Evolutionary conservation across 30 jellyfish, hydroid and myxozoan species (phyloP).

Genomic region (Aurelia sp.): DNA sequence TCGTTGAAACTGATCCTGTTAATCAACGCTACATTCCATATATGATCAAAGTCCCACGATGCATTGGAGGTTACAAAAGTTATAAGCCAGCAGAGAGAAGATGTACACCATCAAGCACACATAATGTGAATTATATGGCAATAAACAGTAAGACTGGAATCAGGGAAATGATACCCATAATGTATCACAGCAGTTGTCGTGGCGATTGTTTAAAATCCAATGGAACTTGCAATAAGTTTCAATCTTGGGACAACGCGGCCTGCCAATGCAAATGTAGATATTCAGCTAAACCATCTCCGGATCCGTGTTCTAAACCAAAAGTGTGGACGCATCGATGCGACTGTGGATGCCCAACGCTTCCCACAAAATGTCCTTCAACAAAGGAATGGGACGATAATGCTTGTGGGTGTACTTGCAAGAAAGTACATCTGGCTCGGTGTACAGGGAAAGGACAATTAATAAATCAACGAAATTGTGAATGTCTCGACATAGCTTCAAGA

Average conservation of each 20-base stretch:
- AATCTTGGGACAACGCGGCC: slow-evolving; percentile 7
- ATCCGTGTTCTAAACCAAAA: slow-evolving; percentile 30
- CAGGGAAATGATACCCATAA: neutral
- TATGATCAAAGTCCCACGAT: slow-evolving; percentile 29
- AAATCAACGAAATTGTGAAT: slow-evolving; percentile 31
- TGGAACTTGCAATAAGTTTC: slow-evolving; percentile 18
- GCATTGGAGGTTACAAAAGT: slow-evolving; percentile 12
- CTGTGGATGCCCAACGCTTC: slow-evolving; percentile 36
- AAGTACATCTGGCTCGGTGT: slow-evolving; percentile 31
- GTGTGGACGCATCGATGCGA: slow-evolving; percentile 30
- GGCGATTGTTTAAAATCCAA: neutral
- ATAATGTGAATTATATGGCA: neutral
- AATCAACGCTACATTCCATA: slow-evolving; percentile 44
- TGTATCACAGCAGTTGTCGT: slow-evolving; percentile 15
- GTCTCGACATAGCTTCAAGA: slow-evolving; percentile 3
- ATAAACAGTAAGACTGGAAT: neutral
- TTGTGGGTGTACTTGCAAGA: slow-evolving; percentile 48
- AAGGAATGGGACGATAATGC: slow-evolving; percentile 52
- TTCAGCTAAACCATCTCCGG: neutral
- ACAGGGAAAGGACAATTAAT: neutral
- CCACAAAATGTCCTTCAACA: slow-evolving; percentile 7
- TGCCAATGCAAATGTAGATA: slow-evolving; percentile 51
- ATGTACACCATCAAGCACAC: neutral
- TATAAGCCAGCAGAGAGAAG: slow-evolving; percentile 9
- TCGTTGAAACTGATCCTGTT: slow-evolving; percentile 52